phyloP scores from a whole-genome alignment of 2,113 vertebrate species.

The Pterocles burchelli region DNA sequence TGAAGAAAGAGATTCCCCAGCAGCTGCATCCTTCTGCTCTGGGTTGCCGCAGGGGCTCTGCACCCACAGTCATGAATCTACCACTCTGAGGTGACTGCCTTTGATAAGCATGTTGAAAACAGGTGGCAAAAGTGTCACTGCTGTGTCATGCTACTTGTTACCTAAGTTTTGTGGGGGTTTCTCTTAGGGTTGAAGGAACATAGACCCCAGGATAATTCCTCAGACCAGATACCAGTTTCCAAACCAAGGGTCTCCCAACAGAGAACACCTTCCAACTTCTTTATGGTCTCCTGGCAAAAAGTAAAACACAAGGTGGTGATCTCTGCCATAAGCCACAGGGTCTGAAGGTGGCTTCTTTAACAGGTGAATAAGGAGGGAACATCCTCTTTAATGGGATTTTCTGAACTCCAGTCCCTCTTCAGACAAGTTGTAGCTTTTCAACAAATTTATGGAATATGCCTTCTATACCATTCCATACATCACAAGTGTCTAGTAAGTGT shows the following conservation, averaged over 20 bases:
- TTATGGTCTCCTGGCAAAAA: neutral
- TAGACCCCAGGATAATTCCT: neutral
- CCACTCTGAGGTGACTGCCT: neutral
- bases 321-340: neutral
- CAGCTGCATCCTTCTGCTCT: neutral
- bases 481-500: neutral
- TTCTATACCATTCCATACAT: neutral
- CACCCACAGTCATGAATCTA: neutral
- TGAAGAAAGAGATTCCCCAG: neutral
- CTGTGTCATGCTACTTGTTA: neutral
- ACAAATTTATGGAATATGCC: neutral
- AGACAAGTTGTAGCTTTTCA: neutral
- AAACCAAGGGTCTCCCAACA: neutral
- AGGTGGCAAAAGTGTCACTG: neutral
- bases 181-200: neutral
- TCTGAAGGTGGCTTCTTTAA: neutral
- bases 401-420: neutral
- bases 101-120: neutral
- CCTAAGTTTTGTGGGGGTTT: neutral
- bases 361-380: neutral
- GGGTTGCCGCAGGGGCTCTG: neutral
- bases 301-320: neutral
- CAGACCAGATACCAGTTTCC: neutral
- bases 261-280: neutral
- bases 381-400: neutral